phyloP scores from a whole-genome alignment of 2,113 vertebrate species.

The Apodemus sylvaticus region DNA sequence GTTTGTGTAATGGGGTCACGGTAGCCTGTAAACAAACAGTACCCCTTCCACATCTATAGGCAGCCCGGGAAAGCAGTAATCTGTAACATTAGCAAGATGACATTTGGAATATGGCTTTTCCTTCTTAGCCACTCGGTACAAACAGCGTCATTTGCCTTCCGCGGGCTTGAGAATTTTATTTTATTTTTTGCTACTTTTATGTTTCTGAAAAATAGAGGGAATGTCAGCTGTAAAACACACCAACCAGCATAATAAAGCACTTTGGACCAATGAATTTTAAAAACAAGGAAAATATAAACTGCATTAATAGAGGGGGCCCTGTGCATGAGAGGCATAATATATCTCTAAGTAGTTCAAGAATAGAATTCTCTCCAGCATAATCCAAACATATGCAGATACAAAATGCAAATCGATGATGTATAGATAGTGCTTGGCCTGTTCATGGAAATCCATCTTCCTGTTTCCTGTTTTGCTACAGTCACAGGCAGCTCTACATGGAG shows the following conservation, averaged over 20 bases:
- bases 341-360: constrained; percentile 74
- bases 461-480: constrained; percentile 59
- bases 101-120: constrained; percentile 85
- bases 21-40: constrained; percentile 88
- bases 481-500: constrained; percentile 37
- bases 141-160: constrained; percentile 82
- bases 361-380: constrained; percentile 77
- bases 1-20: constrained; percentile 88
- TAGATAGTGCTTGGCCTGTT: constrained; percentile 54
- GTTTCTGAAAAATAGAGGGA: constrained; percentile 79
- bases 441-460: constrained; percentile 66
- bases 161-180: constrained; percentile 66
- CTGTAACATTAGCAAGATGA: constrained; percentile 84
- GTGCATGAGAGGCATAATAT: constrained; percentile 60
- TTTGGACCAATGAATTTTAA: constrained; percentile 78
- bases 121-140: constrained; percentile 64
- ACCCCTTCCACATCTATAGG: constrained; percentile 81
- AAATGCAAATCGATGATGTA: constrained; percentile 70
- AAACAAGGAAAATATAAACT: constrained; percentile 81
- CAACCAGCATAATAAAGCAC: constrained; percentile 79
- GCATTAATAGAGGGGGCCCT: constrained; percentile 72
- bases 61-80: constrained; percentile 80
- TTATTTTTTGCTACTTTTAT: constrained; percentile 78
- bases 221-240: constrained; percentile 77
- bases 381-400: constrained; percentile 67